Percentiles rank a stretch among this genome's conserved stretches.
phyloP scores from a whole-genome alignment of 1,140 invertebrate genomes.

The Scaptodrosophila lebanonensis region DNA sequence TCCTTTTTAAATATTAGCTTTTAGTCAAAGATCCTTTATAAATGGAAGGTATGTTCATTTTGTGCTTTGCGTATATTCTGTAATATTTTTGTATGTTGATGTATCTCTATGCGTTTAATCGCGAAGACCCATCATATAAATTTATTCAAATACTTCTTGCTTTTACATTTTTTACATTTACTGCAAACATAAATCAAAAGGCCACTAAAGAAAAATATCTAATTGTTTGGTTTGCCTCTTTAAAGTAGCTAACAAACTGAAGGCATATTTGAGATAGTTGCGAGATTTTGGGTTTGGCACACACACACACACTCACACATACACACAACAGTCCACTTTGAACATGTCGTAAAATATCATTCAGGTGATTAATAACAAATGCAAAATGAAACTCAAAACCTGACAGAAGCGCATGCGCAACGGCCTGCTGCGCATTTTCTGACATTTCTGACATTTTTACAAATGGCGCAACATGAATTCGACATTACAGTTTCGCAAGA shows the following conservation, averaged over 20 bases:
- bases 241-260: slow-evolving; percentile 47
- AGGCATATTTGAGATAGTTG: slow-evolving; percentile 34
- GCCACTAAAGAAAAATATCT: slow-evolving; percentile 63
- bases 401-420: slow-evolving; percentile 31
- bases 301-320: too few species aligned
- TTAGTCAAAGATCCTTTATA: too few species aligned
- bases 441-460: slow-evolving; percentile 45
- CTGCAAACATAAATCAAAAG: slow-evolving; percentile 53
- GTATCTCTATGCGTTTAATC: too few species aligned
- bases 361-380: slow-evolving; percentile 63
- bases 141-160: too few species aligned
- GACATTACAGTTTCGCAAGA: slow-evolving; percentile 31
- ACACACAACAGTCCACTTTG: neutral
- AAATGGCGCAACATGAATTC: slow-evolving; percentile 66
- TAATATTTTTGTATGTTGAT: too few species aligned
- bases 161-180: slow-evolving; percentile 63
- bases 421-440: neutral
- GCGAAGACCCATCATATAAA: too few species aligned
- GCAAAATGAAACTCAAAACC: slow-evolving; percentile 48
- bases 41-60: too few species aligned
- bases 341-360: slow-evolving; percentile 57
- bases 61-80: too few species aligned
- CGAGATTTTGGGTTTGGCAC: too few species aligned
- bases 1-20: too few species aligned
- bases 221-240: slow-evolving; percentile 55